Evolutionary conservation across 2,888 invertebrate species (phyloP).

Genomic region (Nemoura dubitans): DNA sequence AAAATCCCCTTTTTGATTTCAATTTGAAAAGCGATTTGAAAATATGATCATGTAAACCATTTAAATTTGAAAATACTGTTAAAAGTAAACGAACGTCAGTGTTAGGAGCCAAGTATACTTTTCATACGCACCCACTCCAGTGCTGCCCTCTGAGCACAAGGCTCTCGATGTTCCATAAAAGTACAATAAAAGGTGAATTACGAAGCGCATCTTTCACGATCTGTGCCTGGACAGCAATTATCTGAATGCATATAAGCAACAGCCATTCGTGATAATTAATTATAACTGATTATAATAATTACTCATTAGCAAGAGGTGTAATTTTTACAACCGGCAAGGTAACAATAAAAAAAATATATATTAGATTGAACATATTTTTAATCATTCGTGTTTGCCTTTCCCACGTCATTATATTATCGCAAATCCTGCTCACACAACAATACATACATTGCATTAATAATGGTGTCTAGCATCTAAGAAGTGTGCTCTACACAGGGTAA

Average conservation of each 20-base stretch:
- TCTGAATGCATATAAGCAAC: background rate
- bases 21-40: too few species aligned
- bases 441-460: background rate
- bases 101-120: too few species aligned
- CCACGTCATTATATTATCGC: constrained; percentile 21
- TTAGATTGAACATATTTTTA: background rate
- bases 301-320: background rate
- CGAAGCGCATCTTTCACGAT: too few species aligned
- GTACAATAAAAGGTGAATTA: too few species aligned
- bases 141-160: too few species aligned
- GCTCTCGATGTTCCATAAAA: too few species aligned
- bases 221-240: too few species aligned
- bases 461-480: background rate
- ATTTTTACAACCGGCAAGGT: background rate
- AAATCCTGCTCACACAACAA: background rate
- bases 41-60: too few species aligned
- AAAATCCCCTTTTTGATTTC: too few species aligned
- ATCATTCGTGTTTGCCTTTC: constrained; percentile 31
- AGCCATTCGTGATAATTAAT: background rate
- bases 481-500: background rate
- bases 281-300: background rate
- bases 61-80: too few species aligned
- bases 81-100: too few species aligned
- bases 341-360: background rate
- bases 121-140: too few species aligned